Percentiles rank a stretch among this genome's conserved stretches.
These are phyloP conservation scores for Diadophis punctatus DNA, from an alignment of 2,113 vertebrate species.

Conservation along the genomic window DNA sequence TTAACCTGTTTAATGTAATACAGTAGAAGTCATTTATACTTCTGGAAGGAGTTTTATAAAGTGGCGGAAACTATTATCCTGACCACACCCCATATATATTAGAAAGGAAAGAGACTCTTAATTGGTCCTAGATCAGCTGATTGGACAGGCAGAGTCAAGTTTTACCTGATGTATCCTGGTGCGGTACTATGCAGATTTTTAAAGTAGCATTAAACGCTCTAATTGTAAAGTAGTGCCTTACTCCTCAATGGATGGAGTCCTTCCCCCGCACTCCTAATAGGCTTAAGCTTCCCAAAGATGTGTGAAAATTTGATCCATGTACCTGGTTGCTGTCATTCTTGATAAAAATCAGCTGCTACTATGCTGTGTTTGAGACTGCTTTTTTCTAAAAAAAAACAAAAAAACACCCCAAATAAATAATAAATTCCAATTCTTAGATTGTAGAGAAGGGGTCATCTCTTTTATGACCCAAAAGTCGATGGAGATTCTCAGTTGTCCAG, in stretches of 20 bases:
- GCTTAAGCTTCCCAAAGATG: background rate
- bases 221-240: background rate
- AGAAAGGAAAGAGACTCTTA: background rate
- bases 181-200: background rate
- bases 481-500: too few species aligned
- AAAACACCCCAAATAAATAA: too few species aligned
- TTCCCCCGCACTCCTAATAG: background rate
- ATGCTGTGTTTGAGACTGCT: background rate
- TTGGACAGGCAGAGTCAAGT: background rate
- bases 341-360: background rate
- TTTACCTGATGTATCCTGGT: background rate
- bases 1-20: background rate
- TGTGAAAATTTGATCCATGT: background rate
- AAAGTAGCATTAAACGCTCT: background rate
- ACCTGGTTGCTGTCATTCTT: background rate
- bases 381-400: background rate
- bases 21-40: background rate
- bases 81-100: background rate
- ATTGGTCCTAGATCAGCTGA: background rate
- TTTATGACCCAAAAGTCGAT: background rate
- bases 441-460: background rate
- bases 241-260: background rate
- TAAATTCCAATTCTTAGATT: background rate
- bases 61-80: background rate
- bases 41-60: background rate